Percentiles rank a stretch among this genome's conserved stretches.
Conservation (phyloP, 2,888 invertebrate species). For the Galerucella nymphaeae region DNA sequence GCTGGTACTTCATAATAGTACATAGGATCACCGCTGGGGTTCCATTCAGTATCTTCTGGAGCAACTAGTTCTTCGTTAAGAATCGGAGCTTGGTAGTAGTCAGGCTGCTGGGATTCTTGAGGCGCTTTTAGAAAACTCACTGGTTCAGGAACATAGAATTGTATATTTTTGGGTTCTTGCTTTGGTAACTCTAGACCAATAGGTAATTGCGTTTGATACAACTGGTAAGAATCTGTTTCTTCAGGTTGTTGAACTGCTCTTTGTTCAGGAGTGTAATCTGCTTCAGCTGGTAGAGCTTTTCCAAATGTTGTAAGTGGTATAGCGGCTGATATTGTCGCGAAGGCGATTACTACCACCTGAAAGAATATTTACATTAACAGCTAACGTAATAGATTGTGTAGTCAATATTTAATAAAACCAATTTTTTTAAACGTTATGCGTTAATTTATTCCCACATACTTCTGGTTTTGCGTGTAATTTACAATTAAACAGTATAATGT, state of each 20-base stretch:
- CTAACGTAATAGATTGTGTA: no score
- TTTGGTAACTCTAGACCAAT: conserved; percentile 57
- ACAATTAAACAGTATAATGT: no score
- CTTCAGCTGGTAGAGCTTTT: neutral
- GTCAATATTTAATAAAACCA: no score
- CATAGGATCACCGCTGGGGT: conserved; percentile 61
- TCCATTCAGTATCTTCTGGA: conserved; percentile 63
- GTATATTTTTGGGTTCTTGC: conserved; percentile 52
- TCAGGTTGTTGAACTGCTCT: conserved; percentile 9
- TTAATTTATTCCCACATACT: no score
- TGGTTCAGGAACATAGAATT: conserved; percentile 58
- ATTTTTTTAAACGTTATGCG: no score
- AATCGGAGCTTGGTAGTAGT: conserved; percentile 58
- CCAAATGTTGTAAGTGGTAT: conserved; percentile 30
- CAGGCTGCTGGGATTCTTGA: conserved; percentile 41
- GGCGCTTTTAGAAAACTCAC: conserved; percentile 55
- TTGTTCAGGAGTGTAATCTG: neutral
- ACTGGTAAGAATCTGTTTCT: conserved; percentile 45
- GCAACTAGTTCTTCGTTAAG: conserved; percentile 66
- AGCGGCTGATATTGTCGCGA: conserved; percentile 34
- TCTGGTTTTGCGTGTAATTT: no score
- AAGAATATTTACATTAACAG: conserved; percentile 22
- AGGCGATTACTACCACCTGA: conserved; percentile 44
- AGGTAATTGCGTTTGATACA: conserved; percentile 45
- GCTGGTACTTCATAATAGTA: conserved; percentile 62